Evolutionary conservation across 2,113 vertebrate genomes (phyloP).

Genomic region (Polypterus senegalus): DNA sequence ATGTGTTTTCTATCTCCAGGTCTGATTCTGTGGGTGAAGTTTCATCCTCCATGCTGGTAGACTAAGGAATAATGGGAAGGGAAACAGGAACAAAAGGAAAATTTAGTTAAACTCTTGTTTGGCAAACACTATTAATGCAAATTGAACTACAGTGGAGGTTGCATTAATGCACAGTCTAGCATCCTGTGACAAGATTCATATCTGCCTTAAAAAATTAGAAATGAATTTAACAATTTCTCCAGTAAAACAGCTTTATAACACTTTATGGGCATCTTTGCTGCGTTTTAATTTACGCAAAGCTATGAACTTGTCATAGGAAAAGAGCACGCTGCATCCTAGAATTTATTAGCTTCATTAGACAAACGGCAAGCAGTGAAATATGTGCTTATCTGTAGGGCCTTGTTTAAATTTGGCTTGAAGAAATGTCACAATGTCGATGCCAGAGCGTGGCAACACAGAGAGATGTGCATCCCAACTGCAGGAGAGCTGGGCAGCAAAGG

Average conservation of each 20-base stretch:
- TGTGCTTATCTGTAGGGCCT: not conserved
- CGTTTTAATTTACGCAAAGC: conserved; percentile 31
- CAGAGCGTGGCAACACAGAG: too few species aligned
- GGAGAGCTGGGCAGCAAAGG: too few species aligned
- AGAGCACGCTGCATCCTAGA: conserved; percentile 21
- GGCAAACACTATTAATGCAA: too few species aligned
- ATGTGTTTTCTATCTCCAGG: conserved; percentile 44
- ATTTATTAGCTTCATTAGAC: conserved; percentile 18
- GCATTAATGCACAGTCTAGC: not conserved
- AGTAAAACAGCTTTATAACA: conserved; percentile 8
- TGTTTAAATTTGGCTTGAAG: not conserved
- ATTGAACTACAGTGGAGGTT: too few species aligned
- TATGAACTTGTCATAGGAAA: conserved; percentile 32
- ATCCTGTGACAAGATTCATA: not conserved
- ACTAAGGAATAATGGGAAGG: not conserved
- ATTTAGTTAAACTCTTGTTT: not conserved
- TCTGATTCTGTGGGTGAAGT: conserved; percentile 29
- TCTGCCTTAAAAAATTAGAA: conserved; percentile 14
- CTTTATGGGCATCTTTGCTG: conserved; percentile 16
- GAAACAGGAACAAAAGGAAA: conserved; percentile 15
- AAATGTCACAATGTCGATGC: not conserved
- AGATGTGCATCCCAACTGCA: too few species aligned
- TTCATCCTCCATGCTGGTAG: conserved; percentile 34
- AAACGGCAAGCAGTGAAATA: conserved; percentile 17
- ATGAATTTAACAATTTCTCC: conserved; percentile 21